Conservation (phyloP, 2,888 invertebrate species). For the Hyalella azteca region DNA sequence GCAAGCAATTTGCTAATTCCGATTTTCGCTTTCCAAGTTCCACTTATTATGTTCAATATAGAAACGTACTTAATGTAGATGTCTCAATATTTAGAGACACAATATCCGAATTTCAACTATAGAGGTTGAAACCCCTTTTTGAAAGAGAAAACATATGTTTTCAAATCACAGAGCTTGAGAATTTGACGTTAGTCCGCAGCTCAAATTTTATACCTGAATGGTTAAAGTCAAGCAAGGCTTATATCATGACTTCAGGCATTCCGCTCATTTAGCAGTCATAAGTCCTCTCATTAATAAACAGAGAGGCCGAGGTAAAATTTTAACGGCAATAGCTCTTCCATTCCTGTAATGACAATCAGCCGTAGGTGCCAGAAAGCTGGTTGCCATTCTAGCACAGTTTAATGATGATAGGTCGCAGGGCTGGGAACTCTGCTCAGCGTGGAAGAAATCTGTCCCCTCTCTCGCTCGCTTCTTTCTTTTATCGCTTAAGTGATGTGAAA, state of each 20-base stretch:
- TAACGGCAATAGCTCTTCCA: conserved; percentile 6
- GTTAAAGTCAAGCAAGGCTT: neutral
- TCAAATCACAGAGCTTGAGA: too few species aligned
- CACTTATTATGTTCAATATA: too few species aligned
- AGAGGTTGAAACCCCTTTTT: too few species aligned
- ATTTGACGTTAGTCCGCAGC: neutral
- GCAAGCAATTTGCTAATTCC: too few species aligned
- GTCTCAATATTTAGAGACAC: too few species aligned
- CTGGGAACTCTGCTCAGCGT: neutral
- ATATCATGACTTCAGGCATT: conserved; percentile 21
- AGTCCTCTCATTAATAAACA: conserved; percentile 24
- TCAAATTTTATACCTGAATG: neutral
- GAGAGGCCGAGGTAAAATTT: conserved; percentile 17
- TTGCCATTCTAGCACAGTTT: conserved; percentile 30
- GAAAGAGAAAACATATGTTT: too few species aligned
- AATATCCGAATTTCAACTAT: too few species aligned
- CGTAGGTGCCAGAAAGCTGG: conserved; percentile 29
- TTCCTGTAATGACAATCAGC: conserved; percentile 30
- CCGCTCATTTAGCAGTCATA: conserved; percentile 17
- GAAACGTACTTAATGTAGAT: too few species aligned
- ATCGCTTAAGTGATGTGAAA: too few species aligned
- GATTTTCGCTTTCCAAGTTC: too few species aligned
- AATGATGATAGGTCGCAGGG: conserved; percentile 14
- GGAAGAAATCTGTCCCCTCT: neutral
- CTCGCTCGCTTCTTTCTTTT: neutral